A percentile compares a stretch with the other conserved stretches of the same genome.
These are phyloP conservation scores for Lordiphosa mommai DNA, from an alignment of 1,140 invertebrate genomes.

Conservation along the genomic window DNA sequence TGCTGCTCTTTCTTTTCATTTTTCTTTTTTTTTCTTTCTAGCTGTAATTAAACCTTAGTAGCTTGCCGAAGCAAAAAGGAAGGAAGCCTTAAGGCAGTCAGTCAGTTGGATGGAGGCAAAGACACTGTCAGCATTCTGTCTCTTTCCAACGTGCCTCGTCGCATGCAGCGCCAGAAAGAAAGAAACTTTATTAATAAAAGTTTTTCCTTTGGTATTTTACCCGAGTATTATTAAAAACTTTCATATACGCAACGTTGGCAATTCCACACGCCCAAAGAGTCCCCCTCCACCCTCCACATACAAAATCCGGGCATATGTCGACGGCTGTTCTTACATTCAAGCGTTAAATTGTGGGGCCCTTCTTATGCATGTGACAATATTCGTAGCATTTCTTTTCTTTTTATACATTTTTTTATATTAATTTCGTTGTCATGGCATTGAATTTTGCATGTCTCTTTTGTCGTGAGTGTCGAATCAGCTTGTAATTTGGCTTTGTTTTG, in stretches of 20 bases:
- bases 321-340: conserved; percentile 60
- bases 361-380: conserved; percentile 69
- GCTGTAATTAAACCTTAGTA: conserved; percentile 67
- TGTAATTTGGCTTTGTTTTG: conserved; percentile 37
- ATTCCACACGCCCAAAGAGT: conserved; percentile 24
- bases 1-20: conserved; percentile 7
- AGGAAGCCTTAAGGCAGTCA: conserved; percentile 40
- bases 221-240: conserved; percentile 76
- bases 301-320: conserved; percentile 44
- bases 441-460: conserved; percentile 22
- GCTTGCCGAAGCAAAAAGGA: conserved; percentile 27
- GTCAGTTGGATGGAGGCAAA: neutral
- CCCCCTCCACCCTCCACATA: conserved; percentile 3
- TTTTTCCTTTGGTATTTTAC: conserved; percentile 74
- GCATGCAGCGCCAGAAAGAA: conserved; percentile 43
- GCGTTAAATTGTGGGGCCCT: conserved; percentile 66
- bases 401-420: conserved; percentile 44
- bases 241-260: conserved; percentile 63
- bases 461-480: conserved; percentile 36
- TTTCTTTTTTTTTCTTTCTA: conserved; percentile 10
- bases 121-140: conserved; percentile 12
- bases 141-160: neutral
- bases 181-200: conserved; percentile 76
- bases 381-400: conserved; percentile 33
- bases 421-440: conserved; percentile 62